Evolutionary conservation across 2,888 invertebrate species (phyloP), one percentile per base, ranked within the genome.

Genomic region (Andricus quercusramuli): DNA sequence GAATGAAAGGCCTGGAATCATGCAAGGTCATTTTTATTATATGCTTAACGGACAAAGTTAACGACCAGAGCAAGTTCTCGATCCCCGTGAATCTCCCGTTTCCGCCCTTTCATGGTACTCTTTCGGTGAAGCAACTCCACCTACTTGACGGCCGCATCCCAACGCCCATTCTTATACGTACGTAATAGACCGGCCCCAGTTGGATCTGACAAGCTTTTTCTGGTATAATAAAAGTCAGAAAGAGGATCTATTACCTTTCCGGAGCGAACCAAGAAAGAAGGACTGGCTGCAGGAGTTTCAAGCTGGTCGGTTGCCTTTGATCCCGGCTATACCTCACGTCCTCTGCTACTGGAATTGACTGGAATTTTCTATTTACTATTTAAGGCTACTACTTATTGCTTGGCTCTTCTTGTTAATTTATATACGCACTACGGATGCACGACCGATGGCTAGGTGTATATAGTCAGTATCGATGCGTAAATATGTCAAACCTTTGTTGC

Each of bases 401-500:
- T 80, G 81, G 83, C 85, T 84, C 84, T 86, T 88, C 87, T 87
- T 84, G 87, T 88, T 90, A 89, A 90, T 90, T 89, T 87, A 83
- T 86, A 83, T 87, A 88, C 41, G 56, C 78, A 37, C 64, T 29
- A 78, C 67, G 70, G 64, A 79, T 68, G 44, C 77, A 77, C 51
- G 70, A 78, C 62, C 77, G 25, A 62, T 15, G 25, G 15, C 25
- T 25, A 13, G 25, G 5, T 5, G 25, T 62, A 62, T 62, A 62
- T 62, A 62, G 62, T 3, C 62, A 62, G 62, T 80, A 68, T 70
- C 22, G 76, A 70, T 62, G 79, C 78, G 74, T 80, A 80, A 79
- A 80, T 74, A 78, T 77, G 81, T 79, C 78, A 78, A 74, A 32
- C 65, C n/a, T 79, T 74, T 79, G 51, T 65, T 79, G 79, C 44